Base-by-base conservation (phyloP, 2,888 invertebrate genomes). In the Hemaris fuciformis region DNA sequence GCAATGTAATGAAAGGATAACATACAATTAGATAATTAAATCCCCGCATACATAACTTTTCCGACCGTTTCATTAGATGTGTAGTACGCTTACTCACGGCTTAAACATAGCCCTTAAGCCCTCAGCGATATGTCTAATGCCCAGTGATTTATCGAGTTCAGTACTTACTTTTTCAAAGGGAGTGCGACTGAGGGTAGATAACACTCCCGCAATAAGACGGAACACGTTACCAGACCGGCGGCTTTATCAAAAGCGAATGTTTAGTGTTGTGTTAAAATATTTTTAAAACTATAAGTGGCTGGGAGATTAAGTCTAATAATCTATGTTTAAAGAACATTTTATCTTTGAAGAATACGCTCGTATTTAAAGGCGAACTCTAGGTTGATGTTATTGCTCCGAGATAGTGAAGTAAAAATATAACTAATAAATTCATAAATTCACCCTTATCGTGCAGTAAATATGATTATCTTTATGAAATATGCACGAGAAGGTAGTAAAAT, bases 101-200 rank as follows among this genome's bases (percentile, higher is more conserved):
- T 69, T 70, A 70, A 64, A 67, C 60, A 63, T 58, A 70, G 70
- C 71, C 73, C 70, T 78, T 75, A 74, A 75, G 72, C 75, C 73
- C 74, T 66, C 69, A 67, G 75, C 77, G 79, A 85, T 84, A 85
- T 77, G 81, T 81, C 79, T 85, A 85, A 86, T 84, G 77, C 87
- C 71, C 76, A 79, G 85, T 90, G 90, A 90, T 90, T 89, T 89
- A 90, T 89, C 71, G 83, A 81, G 79, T 83, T 79, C 77, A 80
- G 74, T 81, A 79, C 83, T 81, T 77, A 75, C 77, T 83, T 84
- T 85, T 83, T 78, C 77, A 76, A 83, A 81, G 80, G 77, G 79
- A 70, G 68, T 67, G 62, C 67, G 70, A 66, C 22, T 60, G 74
- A 31, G 80, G 81, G 80, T 76, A 79, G 80, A 81, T 80, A 81